Conservation (phyloP, 2,888 invertebrate species). For the Phaedon cochleariae region DNA sequence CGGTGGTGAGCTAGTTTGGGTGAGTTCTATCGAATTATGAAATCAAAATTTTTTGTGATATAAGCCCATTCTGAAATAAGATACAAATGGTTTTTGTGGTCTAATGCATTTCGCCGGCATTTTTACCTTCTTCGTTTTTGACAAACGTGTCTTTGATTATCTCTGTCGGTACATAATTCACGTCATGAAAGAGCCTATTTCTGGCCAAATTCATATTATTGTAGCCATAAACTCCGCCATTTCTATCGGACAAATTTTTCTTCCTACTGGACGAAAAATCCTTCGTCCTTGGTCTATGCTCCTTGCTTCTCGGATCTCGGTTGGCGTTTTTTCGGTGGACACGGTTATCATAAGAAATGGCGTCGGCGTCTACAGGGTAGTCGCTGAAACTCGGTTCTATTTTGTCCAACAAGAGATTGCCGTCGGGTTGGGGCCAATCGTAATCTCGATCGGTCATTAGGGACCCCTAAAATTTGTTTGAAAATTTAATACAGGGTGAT, state of each 20-base stretch:
- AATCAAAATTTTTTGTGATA: no score
- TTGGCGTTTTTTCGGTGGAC: slow-evolving; percentile 32
- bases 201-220: slow-evolving; percentile 57
- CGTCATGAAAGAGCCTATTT: slow-evolving; percentile 57
- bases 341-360: slow-evolving; percentile 50
- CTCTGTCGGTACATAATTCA: slow-evolving; percentile 58
- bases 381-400: slow-evolving; percentile 39
- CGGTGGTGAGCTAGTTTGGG: no score
- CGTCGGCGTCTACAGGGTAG: slow-evolving; percentile 47
- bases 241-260: slow-evolving; percentile 54
- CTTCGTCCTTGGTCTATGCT: slow-evolving; percentile 28
- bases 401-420: slow-evolving; percentile 23
- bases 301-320: slow-evolving; percentile 58
- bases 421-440: slow-evolving; percentile 38
- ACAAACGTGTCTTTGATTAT: slow-evolving; percentile 60
- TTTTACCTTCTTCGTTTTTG: slow-evolving; percentile 55
- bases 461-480: slow-evolving; percentile 34
- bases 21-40: no score
- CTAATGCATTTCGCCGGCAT: no score
- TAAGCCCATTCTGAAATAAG: no score
- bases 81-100: no score
- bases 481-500: no score
- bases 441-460: slow-evolving; percentile 44
- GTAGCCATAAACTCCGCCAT: slow-evolving; percentile 55
- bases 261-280: slow-evolving; percentile 41